Evolutionary conservation across 2,797 vertebrate species (phyloP), one percentile per base, ranked within the genome.

Genomic region (Lepidocolaptes lacrymiger): DNA sequence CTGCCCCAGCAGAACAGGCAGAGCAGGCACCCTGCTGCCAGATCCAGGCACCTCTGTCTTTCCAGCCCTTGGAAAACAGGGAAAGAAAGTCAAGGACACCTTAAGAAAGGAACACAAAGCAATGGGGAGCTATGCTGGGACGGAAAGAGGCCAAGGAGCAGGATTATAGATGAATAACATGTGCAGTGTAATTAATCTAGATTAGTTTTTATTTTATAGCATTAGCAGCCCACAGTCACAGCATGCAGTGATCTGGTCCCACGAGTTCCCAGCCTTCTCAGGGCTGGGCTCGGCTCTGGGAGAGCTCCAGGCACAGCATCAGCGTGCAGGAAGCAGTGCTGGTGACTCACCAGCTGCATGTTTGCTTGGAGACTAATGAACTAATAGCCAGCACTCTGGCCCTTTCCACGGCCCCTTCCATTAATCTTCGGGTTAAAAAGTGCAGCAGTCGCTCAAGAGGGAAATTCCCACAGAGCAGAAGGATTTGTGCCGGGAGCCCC

Each of bases 321-420:
- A 79, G 85, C 2, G 58, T 1, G 68, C 90, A 76, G 95, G 96
- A 96, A 96, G 93, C 54, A 22, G 56, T 6, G 87, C 55, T 36
- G 71, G 75, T 95, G 95, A 97, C 88, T 97, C 97, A 97, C 55
- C 2, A 34, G 23, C 90, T 83, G 88, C 83, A 1, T 19, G 88
- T 61, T 54, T 34, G 78, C 93, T 46, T 12, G 43, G 77, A 94
- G 89, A 83, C 86, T 32, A 15, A 90, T 72, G 85, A 90, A 88
- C 92, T 74, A 44, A 91, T 36, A 62, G 63, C 79, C 85, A 2
- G 44, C 77, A 7, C 66, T 71, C 36, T 2, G 61, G 90, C 92
- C 95, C 93, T 94, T 91, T 85, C 94, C 91, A 85, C 32, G 69
- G 92, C 92, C 92, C 74, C 44, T 81, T 63, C 90, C 90, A 95